Base-by-base conservation (phyloP, 2,888 invertebrate genomes). In the Stratiomys singularior region DNA sequence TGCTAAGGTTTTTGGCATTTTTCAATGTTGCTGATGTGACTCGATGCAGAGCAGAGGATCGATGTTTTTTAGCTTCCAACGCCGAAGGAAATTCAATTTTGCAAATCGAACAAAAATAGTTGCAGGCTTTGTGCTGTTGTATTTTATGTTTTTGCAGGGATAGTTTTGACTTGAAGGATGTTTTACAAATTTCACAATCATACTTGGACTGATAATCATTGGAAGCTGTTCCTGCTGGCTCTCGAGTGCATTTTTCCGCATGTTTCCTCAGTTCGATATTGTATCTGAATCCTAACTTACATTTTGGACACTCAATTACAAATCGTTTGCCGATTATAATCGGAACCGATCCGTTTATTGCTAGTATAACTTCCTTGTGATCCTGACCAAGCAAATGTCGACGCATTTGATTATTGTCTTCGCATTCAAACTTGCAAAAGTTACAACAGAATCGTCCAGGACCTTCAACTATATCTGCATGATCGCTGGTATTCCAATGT, bases 291-390 rank as follows among this genome's bases (percentile, higher is more conserved):
- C 89, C 88, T 82, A 90, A 88, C 11, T 85, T 84, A 84, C 96
- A 97, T 23, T 90, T 90, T 0, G 86, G 86, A 84, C 96, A 96
- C 79, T 88, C 86, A 3, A 93, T 85, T 0, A 89, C 88, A 1
- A 89, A 88, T 78, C 92, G 91, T 83, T 92, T 92, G 80, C 92
- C 89, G 78, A 95, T 93, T 37, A 93, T 90, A 69, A 95, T 92
- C 1, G 95, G 95, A 83, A 95, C 93, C 0, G 94, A 94, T 82
- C 93, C 89, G 84, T 94, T 94, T 80, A 95, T 92, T 18, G 92
- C 92, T 1, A 92, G 89, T 0, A 94, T 90, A 0, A 94, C 92
- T 84, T 94, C 94, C 60, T 89, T 89, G 84, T 95, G 95, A 52
- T 91, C 90, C 5, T 88, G 84, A 21, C 92, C 89, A 2, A 90